phyloP scores from a whole-genome alignment of 2,888 invertebrate species.

The Agapostemon virescens region DNA sequence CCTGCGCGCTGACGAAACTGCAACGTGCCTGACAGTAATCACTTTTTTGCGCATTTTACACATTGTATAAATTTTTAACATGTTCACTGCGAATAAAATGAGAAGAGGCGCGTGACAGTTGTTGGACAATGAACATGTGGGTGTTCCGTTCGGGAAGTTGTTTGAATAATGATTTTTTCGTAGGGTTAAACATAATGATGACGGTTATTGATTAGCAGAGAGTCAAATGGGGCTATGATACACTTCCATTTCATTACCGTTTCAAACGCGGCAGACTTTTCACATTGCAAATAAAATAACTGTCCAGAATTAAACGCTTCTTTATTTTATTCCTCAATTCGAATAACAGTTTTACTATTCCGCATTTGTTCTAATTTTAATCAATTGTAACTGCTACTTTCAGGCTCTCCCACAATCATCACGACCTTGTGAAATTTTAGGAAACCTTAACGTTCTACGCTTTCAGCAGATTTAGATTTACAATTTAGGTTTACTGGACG shows the following conservation, averaged over 20 bases:
- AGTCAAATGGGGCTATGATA: neutral
- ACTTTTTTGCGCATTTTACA: neutral
- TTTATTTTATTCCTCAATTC: too few species aligned
- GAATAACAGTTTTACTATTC: too few species aligned
- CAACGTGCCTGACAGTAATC: neutral
- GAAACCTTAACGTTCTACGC: too few species aligned
- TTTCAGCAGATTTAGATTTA: too few species aligned
- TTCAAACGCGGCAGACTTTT: neutral
- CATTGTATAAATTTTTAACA: neutral
- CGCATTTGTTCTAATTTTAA: too few species aligned
- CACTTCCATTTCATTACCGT: neutral
- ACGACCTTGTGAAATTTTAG: too few species aligned
- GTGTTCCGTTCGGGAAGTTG: neutral
- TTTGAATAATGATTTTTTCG: neutral
- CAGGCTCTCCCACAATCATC: too few species aligned
- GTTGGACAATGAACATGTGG: neutral
- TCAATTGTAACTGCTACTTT: too few species aligned
- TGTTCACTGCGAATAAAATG: neutral
- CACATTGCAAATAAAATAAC: neutral
- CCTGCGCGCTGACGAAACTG: slow-evolving; percentile 10
- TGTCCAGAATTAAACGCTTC: neutral
- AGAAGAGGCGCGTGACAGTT: neutral
- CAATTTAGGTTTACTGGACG: too few species aligned
- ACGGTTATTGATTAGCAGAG: neutral
- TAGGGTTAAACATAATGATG: neutral